These are phyloP conservation scores for Chironomus striatipennis DNA, from an alignment of 1,140 invertebrate species.

Conservation along the genomic window DNA sequence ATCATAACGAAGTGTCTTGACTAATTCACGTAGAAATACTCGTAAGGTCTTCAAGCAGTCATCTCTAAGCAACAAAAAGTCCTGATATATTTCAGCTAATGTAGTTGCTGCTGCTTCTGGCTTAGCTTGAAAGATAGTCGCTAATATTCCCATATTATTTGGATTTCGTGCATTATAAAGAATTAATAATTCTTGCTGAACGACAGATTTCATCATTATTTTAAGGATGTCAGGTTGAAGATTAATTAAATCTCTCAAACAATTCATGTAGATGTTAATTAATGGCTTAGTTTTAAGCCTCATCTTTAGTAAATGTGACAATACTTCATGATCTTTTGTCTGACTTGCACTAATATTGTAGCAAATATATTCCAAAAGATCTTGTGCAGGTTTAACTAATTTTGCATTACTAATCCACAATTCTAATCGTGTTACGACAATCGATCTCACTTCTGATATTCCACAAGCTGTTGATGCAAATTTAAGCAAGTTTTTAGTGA, in stretches of 20 bases:
- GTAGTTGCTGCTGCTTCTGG: constrained; percentile 65
- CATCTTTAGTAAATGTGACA: constrained; percentile 83
- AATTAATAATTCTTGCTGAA: constrained; percentile 71
- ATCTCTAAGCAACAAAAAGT: constrained; percentile 78
- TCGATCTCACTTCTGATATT: constrained; percentile 68
- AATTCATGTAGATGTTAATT: constrained; percentile 78
- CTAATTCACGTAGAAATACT: constrained; percentile 71
- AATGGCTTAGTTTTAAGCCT: constrained; percentile 88
- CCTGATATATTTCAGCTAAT: constrained; percentile 74
- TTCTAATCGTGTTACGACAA: constrained; percentile 76
- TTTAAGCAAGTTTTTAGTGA: constrained; percentile 80
- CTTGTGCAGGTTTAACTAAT: constrained; percentile 80
- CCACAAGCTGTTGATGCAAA: constrained; percentile 77
- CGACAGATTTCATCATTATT: constrained; percentile 82
- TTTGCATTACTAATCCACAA: constrained; percentile 95
- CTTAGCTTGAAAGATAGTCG: constrained; percentile 75
- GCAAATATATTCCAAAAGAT: constrained; percentile 86
- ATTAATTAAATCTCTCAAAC: constrained; percentile 59
- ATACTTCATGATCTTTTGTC: constrained; percentile 77
- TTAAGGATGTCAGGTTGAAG: constrained; percentile 64
- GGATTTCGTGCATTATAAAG: constrained; percentile 83
- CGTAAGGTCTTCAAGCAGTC: constrained; percentile 82
- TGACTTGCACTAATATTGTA: constrained; percentile 67
- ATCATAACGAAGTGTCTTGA: constrained; percentile 70
- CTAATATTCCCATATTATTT: constrained; percentile 77